Percentiles rank a stretch among this genome's conserved stretches.
Conservation (phyloP, 2,888 invertebrate genomes). For the Oligia latruncula region DNA sequence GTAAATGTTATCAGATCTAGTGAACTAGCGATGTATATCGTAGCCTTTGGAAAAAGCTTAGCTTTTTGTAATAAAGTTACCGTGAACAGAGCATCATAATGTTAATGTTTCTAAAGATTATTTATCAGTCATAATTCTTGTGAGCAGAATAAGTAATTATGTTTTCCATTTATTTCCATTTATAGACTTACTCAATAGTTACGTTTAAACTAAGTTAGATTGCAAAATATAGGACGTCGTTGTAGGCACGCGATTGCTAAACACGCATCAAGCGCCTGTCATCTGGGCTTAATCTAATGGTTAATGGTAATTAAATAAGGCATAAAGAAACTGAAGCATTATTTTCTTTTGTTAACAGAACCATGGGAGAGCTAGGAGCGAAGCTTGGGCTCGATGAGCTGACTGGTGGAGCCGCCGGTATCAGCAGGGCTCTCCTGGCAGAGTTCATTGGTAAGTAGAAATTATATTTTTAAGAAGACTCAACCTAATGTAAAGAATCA, state of each 20-base stretch:
- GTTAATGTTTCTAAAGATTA: constrained; percentile 29
- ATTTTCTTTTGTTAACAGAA: constrained; percentile 68
- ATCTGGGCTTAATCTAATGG: constrained; percentile 19
- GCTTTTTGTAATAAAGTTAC: constrained; percentile 35
- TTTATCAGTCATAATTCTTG: constrained; percentile 35
- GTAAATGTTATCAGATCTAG: constrained; percentile 78
- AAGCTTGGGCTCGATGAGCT: constrained; percentile 93
- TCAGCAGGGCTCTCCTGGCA: constrained; percentile 95
- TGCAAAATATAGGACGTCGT: constrained; percentile 42
- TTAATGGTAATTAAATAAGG: constrained; percentile 3
- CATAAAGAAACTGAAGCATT: constrained; percentile 18
- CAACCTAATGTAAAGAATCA: neutral
- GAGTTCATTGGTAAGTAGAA: constrained; percentile 93
- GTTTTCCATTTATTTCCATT: constrained; percentile 52
- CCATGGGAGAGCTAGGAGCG: constrained; percentile 91
- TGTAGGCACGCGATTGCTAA: constrained; percentile 41
- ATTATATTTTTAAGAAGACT: neutral
- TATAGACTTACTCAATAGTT: constrained; percentile 36
- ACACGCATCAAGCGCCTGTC: constrained; percentile 41
- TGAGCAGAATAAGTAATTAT: constrained; percentile 44
- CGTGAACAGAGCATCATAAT: constrained; percentile 24
- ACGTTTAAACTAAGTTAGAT: constrained; percentile 41
- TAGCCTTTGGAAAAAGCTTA: constrained; percentile 35
- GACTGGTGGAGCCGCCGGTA: constrained; percentile 91
- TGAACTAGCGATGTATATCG: constrained; percentile 58